Evolutionary conservation across 2,797 vertebrate species (phyloP).

Genomic region (Silurus aristotelis): DNA sequence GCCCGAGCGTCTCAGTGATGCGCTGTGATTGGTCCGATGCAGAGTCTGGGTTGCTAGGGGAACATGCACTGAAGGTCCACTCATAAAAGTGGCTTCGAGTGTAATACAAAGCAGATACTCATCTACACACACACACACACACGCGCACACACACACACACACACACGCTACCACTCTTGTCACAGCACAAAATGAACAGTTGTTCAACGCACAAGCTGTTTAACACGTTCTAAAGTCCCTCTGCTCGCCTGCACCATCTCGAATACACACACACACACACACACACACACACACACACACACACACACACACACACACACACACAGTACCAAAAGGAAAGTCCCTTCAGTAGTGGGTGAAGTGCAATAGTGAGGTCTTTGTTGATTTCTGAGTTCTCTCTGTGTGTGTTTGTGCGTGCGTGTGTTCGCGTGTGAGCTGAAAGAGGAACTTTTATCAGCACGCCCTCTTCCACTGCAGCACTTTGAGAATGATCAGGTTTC

Average conservation of each 20-base stretch:
- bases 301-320: conserved; percentile 53
- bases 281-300: conserved; percentile 60
- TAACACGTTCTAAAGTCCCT: conserved; percentile 52
- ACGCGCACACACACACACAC: conserved; percentile 38
- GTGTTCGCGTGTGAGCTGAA: not conserved
- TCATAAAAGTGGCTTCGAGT: conserved; percentile 9
- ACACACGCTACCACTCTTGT: conserved; percentile 48
- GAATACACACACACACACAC: conserved; percentile 65
- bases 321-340: conserved; percentile 10
- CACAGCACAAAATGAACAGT: conserved; percentile 60
- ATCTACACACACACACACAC: conserved; percentile 39
- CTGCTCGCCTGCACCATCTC: conserved; percentile 64
- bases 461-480: not conserved
- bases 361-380: conserved; percentile 35
- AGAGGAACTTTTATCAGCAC: not conserved
- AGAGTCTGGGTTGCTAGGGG: conserved; percentile 43
- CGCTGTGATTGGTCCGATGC: conserved; percentile 28
- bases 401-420: not conserved
- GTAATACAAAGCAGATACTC: conserved; percentile 26
- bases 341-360: conserved; percentile 19
- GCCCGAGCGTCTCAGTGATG: not conserved
- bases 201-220: conserved; percentile 29
- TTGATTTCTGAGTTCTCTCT: not conserved
- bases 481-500: not conserved
- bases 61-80: conserved; percentile 28